These are phyloP conservation scores for Hypselothyrea guttata DNA, from an alignment of 2,888 invertebrate genomes.

Conservation along the genomic window DNA sequence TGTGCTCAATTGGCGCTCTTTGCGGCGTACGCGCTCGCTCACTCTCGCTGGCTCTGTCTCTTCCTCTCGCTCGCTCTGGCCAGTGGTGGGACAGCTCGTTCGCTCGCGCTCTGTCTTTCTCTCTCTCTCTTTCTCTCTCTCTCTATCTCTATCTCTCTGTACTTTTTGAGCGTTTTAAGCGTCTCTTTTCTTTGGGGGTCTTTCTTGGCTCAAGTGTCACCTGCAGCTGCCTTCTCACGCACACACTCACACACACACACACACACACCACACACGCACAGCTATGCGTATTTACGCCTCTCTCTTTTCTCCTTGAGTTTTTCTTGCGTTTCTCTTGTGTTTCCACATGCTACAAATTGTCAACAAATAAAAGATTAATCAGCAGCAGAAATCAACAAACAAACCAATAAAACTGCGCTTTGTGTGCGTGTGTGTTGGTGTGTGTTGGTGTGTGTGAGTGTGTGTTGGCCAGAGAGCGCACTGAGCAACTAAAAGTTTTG, in stretches of 20 bases:
- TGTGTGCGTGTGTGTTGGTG: constrained; percentile 24
- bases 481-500: constrained; percentile 46
- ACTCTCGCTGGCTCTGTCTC: constrained; percentile 20
- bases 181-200: constrained; percentile 50
- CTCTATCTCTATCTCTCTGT: no score
- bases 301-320: constrained; percentile 38
- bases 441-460: no score
- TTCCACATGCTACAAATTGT: constrained; percentile 51
- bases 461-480: constrained; percentile 13
- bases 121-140: not conserved
- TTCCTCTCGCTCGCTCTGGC: constrained; percentile 20
- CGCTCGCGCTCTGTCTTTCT: constrained; percentile 18
- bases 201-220: constrained; percentile 64
- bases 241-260: constrained; percentile 9
- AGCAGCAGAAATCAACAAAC: constrained; percentile 40
- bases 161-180: constrained; percentile 48
- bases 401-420: constrained; percentile 53
- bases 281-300: constrained; percentile 7
- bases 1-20: constrained; percentile 54
- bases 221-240: constrained; percentile 44
- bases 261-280: not conserved
- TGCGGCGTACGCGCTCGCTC: constrained; percentile 19
- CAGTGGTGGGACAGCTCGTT: no score
- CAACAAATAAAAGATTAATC: constrained; percentile 40
- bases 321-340: constrained; percentile 41